These are phyloP conservation scores for Malacoraja senta DNA, from an alignment of 2,797 vertebrate genomes.

Conservation along the genomic window DNA sequence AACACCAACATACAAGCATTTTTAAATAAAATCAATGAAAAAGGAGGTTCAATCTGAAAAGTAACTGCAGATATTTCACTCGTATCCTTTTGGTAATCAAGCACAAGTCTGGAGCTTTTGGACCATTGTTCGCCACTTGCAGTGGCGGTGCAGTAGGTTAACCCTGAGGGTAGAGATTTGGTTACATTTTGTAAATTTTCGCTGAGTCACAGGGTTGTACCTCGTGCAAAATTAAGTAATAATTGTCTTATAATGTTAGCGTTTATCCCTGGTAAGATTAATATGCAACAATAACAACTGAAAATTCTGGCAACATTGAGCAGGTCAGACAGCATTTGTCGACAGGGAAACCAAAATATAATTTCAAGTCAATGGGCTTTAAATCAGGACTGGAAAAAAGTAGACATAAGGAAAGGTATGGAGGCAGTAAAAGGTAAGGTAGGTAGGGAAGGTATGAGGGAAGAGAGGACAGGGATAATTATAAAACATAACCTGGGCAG, in stretches of 20 bases:
- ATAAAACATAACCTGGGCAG: neutral
- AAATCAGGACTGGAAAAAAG: neutral
- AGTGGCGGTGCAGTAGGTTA: neutral
- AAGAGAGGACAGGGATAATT: neutral
- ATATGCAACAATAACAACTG: no score
- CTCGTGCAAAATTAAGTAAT: neutral
- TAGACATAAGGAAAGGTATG: no score
- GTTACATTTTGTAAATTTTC: neutral
- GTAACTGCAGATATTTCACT: neutral
- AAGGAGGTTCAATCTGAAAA: neutral
- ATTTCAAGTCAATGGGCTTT: neutral
- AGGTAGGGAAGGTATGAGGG: neutral
- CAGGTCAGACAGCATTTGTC: no score
- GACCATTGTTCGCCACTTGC: neutral
- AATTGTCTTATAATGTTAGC: neutral
- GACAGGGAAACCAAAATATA: no score
- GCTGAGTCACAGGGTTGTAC: neutral
- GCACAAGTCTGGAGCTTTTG: neutral
- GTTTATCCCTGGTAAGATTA: neutral
- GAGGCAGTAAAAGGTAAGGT: neutral
- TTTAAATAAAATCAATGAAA: neutral
- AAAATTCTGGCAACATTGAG: no score
- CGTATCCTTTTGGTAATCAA: neutral
- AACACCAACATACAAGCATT: neutral
- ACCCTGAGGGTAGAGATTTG: neutral